Conservation (phyloP, 2,113 vertebrate species). For the Calyptomena viridis region DNA sequence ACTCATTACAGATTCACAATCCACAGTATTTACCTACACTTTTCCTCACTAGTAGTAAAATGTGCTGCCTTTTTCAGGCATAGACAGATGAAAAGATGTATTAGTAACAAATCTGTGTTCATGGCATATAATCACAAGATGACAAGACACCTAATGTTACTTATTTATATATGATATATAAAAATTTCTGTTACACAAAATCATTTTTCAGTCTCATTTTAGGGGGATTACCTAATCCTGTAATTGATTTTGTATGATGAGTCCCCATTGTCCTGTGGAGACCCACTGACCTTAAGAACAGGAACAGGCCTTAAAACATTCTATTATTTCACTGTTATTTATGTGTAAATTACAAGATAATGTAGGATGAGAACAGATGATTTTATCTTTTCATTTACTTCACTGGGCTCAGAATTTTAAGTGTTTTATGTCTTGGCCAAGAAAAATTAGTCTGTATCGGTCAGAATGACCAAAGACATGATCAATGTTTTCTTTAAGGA, state of each 20-base stretch:
- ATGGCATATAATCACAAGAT: slow-evolving; percentile 52
- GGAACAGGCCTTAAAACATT: slow-evolving; percentile 51
- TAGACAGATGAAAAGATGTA: slow-evolving; percentile 37
- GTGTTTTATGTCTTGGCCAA: neutral
- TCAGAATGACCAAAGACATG: neutral
- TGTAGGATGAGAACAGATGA: slow-evolving; percentile 37
- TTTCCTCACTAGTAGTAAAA: slow-evolving; percentile 7
- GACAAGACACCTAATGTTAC: slow-evolving; percentile 36
- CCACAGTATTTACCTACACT: neutral
- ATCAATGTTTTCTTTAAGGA: neutral
- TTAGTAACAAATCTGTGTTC: slow-evolving; percentile 39
- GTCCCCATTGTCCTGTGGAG: neutral
- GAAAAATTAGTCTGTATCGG: neutral
- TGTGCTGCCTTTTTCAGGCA: slow-evolving; percentile 1
- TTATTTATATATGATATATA: slow-evolving; percentile 62
- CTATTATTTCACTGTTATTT: slow-evolving; percentile 64
- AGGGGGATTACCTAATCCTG: slow-evolving; percentile 48
- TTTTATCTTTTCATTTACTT: slow-evolving; percentile 53
- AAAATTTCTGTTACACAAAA: slow-evolving; percentile 59
- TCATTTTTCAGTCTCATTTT: slow-evolving; percentile 62
- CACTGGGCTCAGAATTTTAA: slow-evolving; percentile 33
- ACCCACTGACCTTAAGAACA: slow-evolving; percentile 15
- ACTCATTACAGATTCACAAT: neutral
- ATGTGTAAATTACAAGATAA: slow-evolving; percentile 65
- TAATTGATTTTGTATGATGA: slow-evolving; percentile 27